Conservation (phyloP, 2,888 invertebrate species). For the Sepiola atlantica region DNA sequence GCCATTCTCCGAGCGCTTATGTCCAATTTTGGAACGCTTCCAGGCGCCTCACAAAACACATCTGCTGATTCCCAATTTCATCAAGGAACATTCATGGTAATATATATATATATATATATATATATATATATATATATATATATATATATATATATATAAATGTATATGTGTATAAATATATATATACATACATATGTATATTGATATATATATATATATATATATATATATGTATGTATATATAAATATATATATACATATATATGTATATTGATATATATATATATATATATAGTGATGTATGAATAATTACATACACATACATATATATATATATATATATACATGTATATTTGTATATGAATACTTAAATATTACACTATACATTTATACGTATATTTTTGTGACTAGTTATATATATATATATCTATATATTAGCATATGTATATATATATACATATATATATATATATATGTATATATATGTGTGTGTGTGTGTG, state of each 20-base stretch:
- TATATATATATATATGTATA: neutral
- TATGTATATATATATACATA: neutral
- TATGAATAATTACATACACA: neutral
- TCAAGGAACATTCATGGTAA: neutral
- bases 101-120: neutral
- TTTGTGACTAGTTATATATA: neutral
- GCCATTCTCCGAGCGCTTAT: neutral
- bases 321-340: neutral
- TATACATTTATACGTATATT: neutral
- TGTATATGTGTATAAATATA: neutral
- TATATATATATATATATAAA: neutral
- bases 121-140: neutral
- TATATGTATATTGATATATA: neutral
- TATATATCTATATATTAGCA: neutral
- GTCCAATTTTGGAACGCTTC: neutral
- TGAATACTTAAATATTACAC: too few species aligned
- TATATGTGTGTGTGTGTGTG: neutral
- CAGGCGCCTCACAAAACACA: slow-evolving; percentile 32
- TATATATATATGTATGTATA: neutral
- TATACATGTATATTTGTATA: neutral
- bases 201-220: neutral
- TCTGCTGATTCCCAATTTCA: neutral
- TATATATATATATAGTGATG: neutral
- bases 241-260: neutral
- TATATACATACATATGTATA: neutral